These are phyloP conservation scores for Unio delphinus DNA, from an alignment of 2,888 invertebrate species.

Conservation along the genomic window DNA sequence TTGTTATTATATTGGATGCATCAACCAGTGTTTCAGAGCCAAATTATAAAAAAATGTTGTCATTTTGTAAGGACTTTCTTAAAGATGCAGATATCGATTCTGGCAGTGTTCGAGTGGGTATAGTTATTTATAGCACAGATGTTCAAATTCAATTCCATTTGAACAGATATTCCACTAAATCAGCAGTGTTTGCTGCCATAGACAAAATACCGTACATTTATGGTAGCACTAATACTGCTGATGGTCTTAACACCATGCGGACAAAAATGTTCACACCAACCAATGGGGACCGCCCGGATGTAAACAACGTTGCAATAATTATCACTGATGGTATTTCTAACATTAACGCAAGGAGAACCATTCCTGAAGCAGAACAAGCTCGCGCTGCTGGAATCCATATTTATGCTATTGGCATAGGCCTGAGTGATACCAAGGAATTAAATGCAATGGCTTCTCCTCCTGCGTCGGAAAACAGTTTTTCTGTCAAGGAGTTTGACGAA, in stretches of 20 bases:
- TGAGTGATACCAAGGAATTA: conserved; percentile 42
- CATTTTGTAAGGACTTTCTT: conserved; percentile 55
- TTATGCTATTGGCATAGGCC: conserved; percentile 50
- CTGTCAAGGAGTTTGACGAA: conserved; percentile 40
- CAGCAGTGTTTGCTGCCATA: conserved; percentile 49
- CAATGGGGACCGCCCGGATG: conserved; percentile 59
- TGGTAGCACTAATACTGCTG: conserved; percentile 65
- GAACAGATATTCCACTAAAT: conserved; percentile 40
- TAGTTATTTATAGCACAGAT: conserved; percentile 56
- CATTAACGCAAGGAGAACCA: conserved; percentile 54
- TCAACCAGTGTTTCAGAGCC: conserved; percentile 60
- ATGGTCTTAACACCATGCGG: conserved; percentile 54
- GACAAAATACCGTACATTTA: conserved; percentile 52
- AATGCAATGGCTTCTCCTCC: conserved; percentile 44
- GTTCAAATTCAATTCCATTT: conserved; percentile 56
- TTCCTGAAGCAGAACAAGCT: conserved; percentile 56
- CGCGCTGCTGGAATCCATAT: conserved; percentile 39
- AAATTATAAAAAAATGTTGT: conserved; percentile 53
- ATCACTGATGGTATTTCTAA: conserved; percentile 67
- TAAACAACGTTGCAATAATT: conserved; percentile 57
- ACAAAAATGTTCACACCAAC: conserved; percentile 47
- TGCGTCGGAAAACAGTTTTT: conserved; percentile 35
- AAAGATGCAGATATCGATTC: conserved; percentile 49
- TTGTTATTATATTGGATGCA: conserved; percentile 62
- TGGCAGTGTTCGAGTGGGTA: conserved; percentile 56